Base-by-base conservation (phyloP, 1,140 invertebrate species). In the Cydia pomonella region DNA sequence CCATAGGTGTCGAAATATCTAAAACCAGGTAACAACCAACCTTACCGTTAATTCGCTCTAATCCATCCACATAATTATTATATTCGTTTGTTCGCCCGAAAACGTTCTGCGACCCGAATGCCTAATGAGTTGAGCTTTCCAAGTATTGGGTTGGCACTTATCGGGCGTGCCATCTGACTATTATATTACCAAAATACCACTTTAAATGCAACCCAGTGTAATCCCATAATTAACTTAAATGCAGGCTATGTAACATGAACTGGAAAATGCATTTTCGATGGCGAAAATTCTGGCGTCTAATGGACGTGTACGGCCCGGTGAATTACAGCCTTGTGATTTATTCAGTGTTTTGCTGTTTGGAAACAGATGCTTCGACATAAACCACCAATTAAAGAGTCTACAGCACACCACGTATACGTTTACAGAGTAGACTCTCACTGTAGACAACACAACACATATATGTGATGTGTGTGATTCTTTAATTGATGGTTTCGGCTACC, bases 161-260 rank as follows among this genome's bases (percentile, higher is more conserved):
- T 92, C 91, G 82, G 84, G 85, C 89, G 89, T 92, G 89, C 91
- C 88, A 92, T 92, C 91, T 89, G 86, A 91, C 91, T 91, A 90
- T 92, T 90, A 92, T 92, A 92, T 90, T 92, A 92, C 89, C 89
- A 88, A 92, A 92, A 92, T 91, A 91, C 88, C 87, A 90, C 88
- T 91, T 89, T 88, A 92, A 92, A 91, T 90, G 86, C 89, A 89
- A 81, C 85, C 78, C 80, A 74, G 73, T 82, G 82, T 91, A 89
- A 91, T 90, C 89, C 89, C 91, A 91, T 92, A 92, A 92, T 92
- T 92, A 91, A 90, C 84, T 91, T 92, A 90, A 91, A 87, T 90
- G 84, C 87, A 90, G 73, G 76, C 77, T 77, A 73, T 74, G 66
- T 85, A 83, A 88, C 86, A 85, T 89, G 85, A 88, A 87, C 87